These are phyloP conservation scores for Tribolium madens DNA, from an alignment of 1,140 invertebrate genomes.

Conservation along the genomic window DNA sequence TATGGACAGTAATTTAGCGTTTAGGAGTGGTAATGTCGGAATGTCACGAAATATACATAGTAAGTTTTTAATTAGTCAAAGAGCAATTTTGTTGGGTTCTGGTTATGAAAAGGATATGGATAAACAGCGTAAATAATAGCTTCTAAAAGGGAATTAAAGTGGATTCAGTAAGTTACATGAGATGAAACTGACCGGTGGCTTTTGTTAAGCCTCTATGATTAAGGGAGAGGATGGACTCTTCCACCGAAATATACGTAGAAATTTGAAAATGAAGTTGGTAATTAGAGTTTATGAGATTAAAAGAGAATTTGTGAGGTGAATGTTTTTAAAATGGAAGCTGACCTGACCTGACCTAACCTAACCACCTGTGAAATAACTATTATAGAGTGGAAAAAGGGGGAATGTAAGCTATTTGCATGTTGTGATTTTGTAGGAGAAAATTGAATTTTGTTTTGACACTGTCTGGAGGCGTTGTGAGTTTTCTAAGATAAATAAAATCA, in stretches of 20 bases:
- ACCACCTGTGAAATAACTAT: conserved; percentile 20
- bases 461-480: conserved; percentile 5
- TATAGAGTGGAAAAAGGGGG: background rate
- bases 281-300: conserved; percentile 27
- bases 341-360: too few relatives aligned
- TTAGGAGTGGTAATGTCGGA: background rate
- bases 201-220: conserved; percentile 45
- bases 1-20: background rate
- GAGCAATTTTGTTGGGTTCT: conserved; percentile 21
- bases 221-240: conserved; percentile 11
- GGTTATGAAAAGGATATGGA: conserved; percentile 38
- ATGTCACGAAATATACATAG: background rate
- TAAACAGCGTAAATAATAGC: conserved; percentile 38
- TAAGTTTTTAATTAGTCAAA: conserved; percentile 35
- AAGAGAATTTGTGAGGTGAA: background rate
- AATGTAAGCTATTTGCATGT: background rate
- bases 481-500: conserved; percentile 33
- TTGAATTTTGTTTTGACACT: conserved; percentile 22
- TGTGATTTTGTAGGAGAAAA: conserved; percentile 24
- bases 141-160: conserved; percentile 34
- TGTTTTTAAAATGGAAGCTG: background rate
- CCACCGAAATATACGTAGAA: conserved; percentile 38
- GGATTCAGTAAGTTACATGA: conserved; percentile 33
- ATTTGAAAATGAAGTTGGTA: conserved; percentile 41
- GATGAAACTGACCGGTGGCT: conserved; percentile 41